phyloP scores from a whole-genome alignment of 2,113 vertebrate genomes.

The Corythornis cristatus region DNA sequence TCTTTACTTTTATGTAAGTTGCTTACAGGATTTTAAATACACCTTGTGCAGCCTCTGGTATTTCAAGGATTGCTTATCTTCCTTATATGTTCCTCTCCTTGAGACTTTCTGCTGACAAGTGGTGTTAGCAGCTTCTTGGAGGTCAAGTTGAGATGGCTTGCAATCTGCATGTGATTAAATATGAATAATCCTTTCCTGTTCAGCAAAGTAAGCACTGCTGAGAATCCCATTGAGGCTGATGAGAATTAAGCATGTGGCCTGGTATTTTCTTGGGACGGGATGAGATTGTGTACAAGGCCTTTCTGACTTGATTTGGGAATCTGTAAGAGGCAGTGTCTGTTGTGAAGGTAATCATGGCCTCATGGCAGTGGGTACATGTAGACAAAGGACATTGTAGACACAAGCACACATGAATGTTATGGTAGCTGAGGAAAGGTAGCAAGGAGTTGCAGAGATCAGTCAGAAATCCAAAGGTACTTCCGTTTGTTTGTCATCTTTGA shows the following conservation, averaged over 20 bases:
- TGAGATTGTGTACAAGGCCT: not conserved
- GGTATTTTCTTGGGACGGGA: not conserved
- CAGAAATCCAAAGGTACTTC: not conserved
- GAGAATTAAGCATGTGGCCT: not conserved
- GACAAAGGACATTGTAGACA: too few species aligned
- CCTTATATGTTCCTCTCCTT: not conserved
- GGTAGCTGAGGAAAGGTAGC: not conserved
- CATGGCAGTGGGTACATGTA: rapidly evolving
- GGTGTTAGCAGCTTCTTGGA: constrained; percentile 10
- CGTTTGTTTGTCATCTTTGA: not conserved
- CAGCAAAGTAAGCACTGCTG: constrained; percentile 4
- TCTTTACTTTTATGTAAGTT: not conserved
- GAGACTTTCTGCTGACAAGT: constrained; percentile 26
- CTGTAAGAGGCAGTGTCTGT: not conserved
- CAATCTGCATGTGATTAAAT: constrained; percentile 31
- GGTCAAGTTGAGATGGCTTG: constrained; percentile 22
- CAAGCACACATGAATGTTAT: not conserved
- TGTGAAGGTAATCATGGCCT: not conserved
- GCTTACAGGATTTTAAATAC: not conserved
- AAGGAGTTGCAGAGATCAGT: not conserved
- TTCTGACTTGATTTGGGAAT: not conserved
- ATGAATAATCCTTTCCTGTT: constrained; percentile 38
- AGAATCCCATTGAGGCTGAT: not conserved
- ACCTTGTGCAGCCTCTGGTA: not conserved
- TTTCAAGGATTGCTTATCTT: constrained; percentile 13